Evolutionary conservation across 2,797 vertebrate species (phyloP).

Genomic region (Argentina silus): DNA sequence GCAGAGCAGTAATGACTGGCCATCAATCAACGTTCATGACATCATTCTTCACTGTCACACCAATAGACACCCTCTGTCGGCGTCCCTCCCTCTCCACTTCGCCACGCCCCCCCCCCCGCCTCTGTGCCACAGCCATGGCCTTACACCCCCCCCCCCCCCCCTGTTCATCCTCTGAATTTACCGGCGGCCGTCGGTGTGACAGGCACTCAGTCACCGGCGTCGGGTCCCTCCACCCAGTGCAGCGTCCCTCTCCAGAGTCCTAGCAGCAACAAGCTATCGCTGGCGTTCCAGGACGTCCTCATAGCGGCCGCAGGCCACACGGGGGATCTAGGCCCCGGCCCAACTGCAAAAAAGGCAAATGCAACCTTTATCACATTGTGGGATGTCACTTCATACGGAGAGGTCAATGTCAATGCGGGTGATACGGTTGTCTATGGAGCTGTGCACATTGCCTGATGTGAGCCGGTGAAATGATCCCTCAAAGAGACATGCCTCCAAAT

Average conservation of each 20-base stretch:
- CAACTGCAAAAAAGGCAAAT: neutral
- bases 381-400: too few species aligned
- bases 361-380: too few species aligned
- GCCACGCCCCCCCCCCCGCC: slow-evolving; percentile 26
- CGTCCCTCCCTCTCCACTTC: slow-evolving; percentile 6
- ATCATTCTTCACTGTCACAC: slow-evolving; percentile 26
- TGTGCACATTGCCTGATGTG: neutral
- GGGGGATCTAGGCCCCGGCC: neutral
- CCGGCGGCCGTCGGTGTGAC: neutral
- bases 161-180: slow-evolving; percentile 13
- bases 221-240: neutral
- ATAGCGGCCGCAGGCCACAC: too few species aligned
- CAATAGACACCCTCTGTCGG: slow-evolving; percentile 17
- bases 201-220: slow-evolving; percentile 9
- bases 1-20: slow-evolving; percentile 27
- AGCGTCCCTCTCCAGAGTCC: too few species aligned
- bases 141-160: slow-evolving; percentile 30
- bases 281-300: too few species aligned
- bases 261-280: too few species aligned
- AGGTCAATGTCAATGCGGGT: too few species aligned
- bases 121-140: slow-evolving; percentile 21
- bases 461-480: neutral
- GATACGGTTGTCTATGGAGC: too few species aligned
- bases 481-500: neutral
- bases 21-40: slow-evolving; percentile 42